These are phyloP conservation scores for Eremophila alpestris DNA, from an alignment of 2,797 vertebrate species.

Conservation along the genomic window DNA sequence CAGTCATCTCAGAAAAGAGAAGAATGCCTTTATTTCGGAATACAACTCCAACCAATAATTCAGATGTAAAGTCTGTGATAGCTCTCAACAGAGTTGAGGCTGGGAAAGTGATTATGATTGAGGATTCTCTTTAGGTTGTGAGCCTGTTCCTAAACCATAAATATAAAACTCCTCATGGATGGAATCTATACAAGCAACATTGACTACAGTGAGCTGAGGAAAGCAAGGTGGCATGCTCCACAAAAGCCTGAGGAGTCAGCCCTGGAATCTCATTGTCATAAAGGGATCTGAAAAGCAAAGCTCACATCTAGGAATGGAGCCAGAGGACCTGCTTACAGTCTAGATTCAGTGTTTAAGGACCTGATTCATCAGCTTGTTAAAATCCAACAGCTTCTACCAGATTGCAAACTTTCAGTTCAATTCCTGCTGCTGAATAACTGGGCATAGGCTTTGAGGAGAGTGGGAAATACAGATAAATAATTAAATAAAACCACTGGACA, in stretches of 20 bases:
- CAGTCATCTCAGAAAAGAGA: background rate
- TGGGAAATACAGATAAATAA: background rate
- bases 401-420: background rate
- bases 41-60: background rate
- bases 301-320: too few species aligned
- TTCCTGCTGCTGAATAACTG: background rate
- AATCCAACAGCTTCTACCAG: background rate
- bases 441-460: background rate
- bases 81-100: background rate
- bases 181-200: background rate
- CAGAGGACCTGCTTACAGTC: too few species aligned
- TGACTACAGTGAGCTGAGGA: background rate
- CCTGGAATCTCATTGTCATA: background rate
- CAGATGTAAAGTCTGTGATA: background rate
- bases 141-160: background rate
- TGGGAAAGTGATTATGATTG: background rate
- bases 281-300: background rate
- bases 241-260: background rate
- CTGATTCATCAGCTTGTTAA: background rate
- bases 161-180: background rate
- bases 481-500: background rate
- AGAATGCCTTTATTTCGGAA: background rate
- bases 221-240: accelerated
- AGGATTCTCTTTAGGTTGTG: background rate
- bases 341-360: background rate